Evolutionary conservation across 2,888 invertebrate species (phyloP), one percentile per base, ranked within the genome.

Genomic region (Melanostoma scalare): DNA sequence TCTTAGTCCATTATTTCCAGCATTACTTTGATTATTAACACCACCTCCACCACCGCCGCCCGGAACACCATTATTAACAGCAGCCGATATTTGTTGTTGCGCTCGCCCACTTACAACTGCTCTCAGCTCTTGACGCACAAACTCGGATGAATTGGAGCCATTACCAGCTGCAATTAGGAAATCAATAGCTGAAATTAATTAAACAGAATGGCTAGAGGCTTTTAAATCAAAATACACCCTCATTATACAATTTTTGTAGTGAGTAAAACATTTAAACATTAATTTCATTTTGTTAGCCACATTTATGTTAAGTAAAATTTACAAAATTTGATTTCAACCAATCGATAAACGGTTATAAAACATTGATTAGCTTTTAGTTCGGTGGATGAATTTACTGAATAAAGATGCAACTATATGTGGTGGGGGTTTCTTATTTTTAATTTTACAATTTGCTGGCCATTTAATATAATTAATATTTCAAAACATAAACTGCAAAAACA

Each of bases 101-200:
- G 96, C 95, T 88, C 97, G 94, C 69, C 96, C 96, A 86, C 96
- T 97, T 78, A 98, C 97, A 85, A 96, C 95, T 60, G 97, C 96
- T 87, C 97, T 94, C 88, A 98, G 92, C 92, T 97, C 97, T 92
- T 98, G 97, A 89, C 97, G 94, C 87, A 98, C 97, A 92, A 95
- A 97, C 92, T 97, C 97, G 63, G 97, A 96, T 79, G 94, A 94
- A 90, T 93, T 94, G 89, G 93, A 93, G 88, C 92, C 93, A 88
- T 91, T 93, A 88, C 93, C 94, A 92, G 92, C 91, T 88, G 86
- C 85, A 90, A 87, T 87, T 89, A 89, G 87, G 87, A 75, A 87
- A 87, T 76, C 72, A 85, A 69, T 56, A 61, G 44, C 48, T 61
- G 53, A 67, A 67, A 84, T 78, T 72, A 76, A 73, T 63, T 67